phyloP scores from a whole-genome alignment of 2,797 vertebrate species.

The Sebastes taczanowskii region DNA sequence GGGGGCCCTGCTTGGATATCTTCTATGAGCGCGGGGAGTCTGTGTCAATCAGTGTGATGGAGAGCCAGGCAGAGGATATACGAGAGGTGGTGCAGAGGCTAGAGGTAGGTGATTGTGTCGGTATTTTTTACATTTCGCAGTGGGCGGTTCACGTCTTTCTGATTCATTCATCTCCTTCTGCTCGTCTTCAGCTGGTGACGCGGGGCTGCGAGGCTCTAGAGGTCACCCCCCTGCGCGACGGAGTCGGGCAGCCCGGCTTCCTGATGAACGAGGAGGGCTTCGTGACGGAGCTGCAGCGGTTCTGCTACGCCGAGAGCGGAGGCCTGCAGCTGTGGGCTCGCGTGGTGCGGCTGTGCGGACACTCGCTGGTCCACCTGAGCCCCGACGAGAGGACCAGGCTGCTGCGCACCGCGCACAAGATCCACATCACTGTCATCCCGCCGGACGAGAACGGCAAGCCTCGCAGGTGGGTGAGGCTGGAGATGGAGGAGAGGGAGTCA shows the following conservation, averaged over 20 bases:
- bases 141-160: neutral
- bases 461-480: slow-evolving; percentile 82
- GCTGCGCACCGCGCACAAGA: slow-evolving; percentile 88
- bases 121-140: neutral
- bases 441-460: slow-evolving; percentile 92
- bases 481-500: neutral
- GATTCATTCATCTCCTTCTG: neutral
- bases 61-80: slow-evolving; percentile 85
- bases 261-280: slow-evolving; percentile 90
- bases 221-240: slow-evolving; percentile 88
- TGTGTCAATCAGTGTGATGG: slow-evolving; percentile 81
- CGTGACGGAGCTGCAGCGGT: slow-evolving; percentile 90
- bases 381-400: slow-evolving; percentile 81
- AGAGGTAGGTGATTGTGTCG: slow-evolving; percentile 81
- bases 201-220: slow-evolving; percentile 91
- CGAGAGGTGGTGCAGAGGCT: slow-evolving; percentile 90
- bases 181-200: slow-evolving; percentile 85
- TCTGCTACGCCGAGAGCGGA: slow-evolving; percentile 90
- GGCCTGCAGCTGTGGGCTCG: slow-evolving; percentile 90
- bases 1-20: slow-evolving; percentile 86
- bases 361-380: slow-evolving; percentile 83
- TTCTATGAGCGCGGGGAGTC: slow-evolving; percentile 90
- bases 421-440: slow-evolving; percentile 92
- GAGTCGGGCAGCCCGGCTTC: slow-evolving; percentile 90
- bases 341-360: slow-evolving; percentile 88